Evolutionary conservation across 2,113 vertebrate genomes (phyloP).

Genomic region (Physeter macrocephalus): DNA sequence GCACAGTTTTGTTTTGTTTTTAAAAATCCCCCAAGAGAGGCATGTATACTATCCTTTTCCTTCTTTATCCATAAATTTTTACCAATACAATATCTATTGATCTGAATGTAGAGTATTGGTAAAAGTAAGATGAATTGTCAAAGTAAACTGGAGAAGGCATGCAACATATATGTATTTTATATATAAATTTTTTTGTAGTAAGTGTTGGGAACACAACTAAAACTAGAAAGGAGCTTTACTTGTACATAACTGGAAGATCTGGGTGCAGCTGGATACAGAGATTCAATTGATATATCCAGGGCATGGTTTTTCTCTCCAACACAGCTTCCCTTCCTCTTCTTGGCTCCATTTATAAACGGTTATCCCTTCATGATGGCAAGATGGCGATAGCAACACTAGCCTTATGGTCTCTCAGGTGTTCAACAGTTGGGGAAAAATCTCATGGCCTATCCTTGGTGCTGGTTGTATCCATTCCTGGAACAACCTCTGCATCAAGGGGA

Average conservation of each 20-base stretch:
- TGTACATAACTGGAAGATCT: background rate
- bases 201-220: background rate
- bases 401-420: background rate
- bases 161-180: background rate
- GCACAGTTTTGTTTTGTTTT: background rate
- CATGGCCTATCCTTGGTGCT: background rate
- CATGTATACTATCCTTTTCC: background rate
- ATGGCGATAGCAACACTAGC: background rate
- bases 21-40: background rate
- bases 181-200: background rate
- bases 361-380: background rate
- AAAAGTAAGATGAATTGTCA: background rate
- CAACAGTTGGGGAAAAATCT: background rate
- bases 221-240: background rate
- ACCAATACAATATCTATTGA: background rate
- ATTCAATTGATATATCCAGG: background rate
- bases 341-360: background rate
- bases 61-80: background rate
- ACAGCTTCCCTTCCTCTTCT: background rate
- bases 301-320: background rate
- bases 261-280: background rate
- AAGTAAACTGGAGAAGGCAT: background rate
- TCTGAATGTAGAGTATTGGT: background rate
- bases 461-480: background rate
- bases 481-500: background rate